Evolutionary conservation across 1,140 invertebrate genomes (phyloP).

Genomic region (Drosophila ambigua): DNA sequence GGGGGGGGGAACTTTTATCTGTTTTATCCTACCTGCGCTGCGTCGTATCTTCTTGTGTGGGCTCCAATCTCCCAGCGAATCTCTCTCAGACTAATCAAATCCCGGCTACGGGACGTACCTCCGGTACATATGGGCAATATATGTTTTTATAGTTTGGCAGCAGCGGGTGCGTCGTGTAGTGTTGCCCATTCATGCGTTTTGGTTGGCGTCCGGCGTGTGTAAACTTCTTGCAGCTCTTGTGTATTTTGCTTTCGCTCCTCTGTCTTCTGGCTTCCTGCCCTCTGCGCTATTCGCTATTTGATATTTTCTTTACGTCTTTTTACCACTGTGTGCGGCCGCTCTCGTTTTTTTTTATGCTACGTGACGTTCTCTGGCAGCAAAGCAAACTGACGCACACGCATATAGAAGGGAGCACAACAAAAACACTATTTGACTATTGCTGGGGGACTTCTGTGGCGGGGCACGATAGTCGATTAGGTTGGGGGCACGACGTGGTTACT

Average conservation of each 20-base stretch:
- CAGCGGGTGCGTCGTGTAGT: conserved; percentile 25
- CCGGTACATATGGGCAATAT: conserved; percentile 27
- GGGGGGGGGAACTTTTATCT: conserved; percentile 48
- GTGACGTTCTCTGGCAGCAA: conserved; percentile 50
- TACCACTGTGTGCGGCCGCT: conserved; percentile 35
- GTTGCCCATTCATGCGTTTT: conserved; percentile 64
- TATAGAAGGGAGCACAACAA: conserved; percentile 33
- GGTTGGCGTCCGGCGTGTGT: conserved; percentile 34
- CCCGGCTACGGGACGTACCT: conserved; percentile 8
- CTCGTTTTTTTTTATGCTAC: conserved; percentile 64
- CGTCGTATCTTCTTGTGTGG: conserved; percentile 37
- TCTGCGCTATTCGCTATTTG: conserved; percentile 47
- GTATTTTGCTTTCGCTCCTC: conserved; percentile 38
- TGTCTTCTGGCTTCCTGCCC: conserved; percentile 34
- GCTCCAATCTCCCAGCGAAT: too few relatives aligned
- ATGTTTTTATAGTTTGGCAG: conserved; percentile 64
- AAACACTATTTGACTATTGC: conserved; percentile 36
- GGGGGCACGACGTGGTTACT: conserved; percentile 3
- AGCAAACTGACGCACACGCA: conserved; percentile 49
- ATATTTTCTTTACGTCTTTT: conserved; percentile 20
- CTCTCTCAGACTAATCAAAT: too few relatives aligned
- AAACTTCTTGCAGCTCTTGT: conserved; percentile 26
- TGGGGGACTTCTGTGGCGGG: neutral
- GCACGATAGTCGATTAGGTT: conserved; percentile 26
- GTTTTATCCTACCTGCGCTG: conserved; percentile 67